Conservation (phyloP, 1,140 invertebrate species). For the Agraylea sexmaculata region DNA sequence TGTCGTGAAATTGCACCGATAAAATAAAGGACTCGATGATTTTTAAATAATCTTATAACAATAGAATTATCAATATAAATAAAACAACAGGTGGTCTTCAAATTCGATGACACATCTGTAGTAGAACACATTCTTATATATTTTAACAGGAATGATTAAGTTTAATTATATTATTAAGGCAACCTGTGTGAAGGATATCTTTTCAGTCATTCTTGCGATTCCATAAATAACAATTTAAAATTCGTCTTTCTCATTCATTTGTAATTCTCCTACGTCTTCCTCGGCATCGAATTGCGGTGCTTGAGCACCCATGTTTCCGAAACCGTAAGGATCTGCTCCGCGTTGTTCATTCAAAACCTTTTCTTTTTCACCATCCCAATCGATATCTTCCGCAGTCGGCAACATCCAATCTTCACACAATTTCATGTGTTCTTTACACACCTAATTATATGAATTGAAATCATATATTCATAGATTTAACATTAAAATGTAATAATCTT, state of each 20-base stretch:
- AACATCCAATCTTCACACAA: slow-evolving; percentile 38
- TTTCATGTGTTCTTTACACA: slow-evolving; percentile 31
- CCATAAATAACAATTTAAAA: slow-evolving; percentile 10
- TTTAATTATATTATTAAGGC: no score
- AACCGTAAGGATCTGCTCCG: slow-evolving; percentile 33
- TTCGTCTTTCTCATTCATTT: slow-evolving; percentile 17
- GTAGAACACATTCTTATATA: no score
- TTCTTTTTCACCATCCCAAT: slow-evolving; percentile 33
- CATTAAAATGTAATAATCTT: not conserved
- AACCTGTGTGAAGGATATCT: no score
- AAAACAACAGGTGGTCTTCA: no score
- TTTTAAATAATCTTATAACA: no score
- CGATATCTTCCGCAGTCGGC: slow-evolving; percentile 29
- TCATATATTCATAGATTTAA: not conserved
- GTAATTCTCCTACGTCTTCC: slow-evolving; percentile 16
- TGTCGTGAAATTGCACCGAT: no score
- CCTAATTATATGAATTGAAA: no score
- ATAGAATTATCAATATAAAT: no score
- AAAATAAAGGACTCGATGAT: no score
- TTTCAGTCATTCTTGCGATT: no score
- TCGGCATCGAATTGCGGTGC: slow-evolving; percentile 3
- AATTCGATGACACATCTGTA: no score
- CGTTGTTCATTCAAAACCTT: slow-evolving; percentile 27
- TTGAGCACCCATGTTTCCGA: slow-evolving; percentile 14
- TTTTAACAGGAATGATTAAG: no score